Percentiles rank a stretch among this genome's conserved stretches.
Evolutionary conservation across 2,888 invertebrate genomes (phyloP).

Genomic region (Doris montereyensis): DNA sequence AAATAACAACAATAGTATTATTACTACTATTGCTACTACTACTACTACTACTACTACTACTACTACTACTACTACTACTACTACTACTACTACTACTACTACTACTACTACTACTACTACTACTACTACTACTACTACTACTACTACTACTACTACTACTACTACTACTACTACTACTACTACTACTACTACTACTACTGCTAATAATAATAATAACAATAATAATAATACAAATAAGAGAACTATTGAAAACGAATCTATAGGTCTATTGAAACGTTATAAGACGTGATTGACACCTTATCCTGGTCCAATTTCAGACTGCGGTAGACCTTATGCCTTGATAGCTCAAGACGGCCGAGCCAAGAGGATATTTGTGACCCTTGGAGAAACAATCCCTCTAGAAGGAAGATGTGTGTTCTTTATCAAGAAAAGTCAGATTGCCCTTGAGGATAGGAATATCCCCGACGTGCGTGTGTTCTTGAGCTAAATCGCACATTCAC

Average conservation of each 20-base stretch:
- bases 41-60: background rate
- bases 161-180: background rate
- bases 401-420: conserved; percentile 81
- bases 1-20: too few species aligned
- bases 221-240: too few species aligned
- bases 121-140: background rate
- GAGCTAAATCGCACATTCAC: too few species aligned
- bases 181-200: background rate
- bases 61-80: background rate
- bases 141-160: background rate
- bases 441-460: conserved; percentile 80
- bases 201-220: too few species aligned
- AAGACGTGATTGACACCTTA: too few species aligned
- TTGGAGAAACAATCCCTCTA: conserved; percentile 77
- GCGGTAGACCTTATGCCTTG: conserved; percentile 61
- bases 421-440: conserved; percentile 78
- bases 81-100: background rate
- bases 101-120: background rate
- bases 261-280: too few species aligned
- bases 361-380: conserved; percentile 76
- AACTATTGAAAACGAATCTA: too few species aligned
- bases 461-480: conserved; percentile 75
- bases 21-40: too few species aligned
- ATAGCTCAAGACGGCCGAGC: conserved; percentile 56
- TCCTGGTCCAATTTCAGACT: conserved; percentile 52